Conservation (phyloP, 2,113 vertebrate genomes). For the Sceloporus undulatus region DNA sequence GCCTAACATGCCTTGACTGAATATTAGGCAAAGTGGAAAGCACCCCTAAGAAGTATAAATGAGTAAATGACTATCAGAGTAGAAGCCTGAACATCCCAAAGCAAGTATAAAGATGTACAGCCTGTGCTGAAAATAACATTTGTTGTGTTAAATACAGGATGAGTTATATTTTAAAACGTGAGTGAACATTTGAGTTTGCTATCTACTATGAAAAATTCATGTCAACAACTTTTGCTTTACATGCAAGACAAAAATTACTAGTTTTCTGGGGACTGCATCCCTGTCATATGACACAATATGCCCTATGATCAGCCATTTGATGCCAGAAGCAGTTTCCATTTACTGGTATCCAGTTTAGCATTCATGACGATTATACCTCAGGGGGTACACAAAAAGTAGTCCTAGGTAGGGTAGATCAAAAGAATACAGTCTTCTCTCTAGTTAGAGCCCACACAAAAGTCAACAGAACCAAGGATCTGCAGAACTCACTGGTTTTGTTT, state of each 20-base stretch:
- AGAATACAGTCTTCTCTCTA: background rate
- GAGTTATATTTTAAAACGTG: background rate
- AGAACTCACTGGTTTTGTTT: background rate
- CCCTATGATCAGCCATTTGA: background rate
- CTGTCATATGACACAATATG: background rate
- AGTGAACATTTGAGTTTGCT: background rate
- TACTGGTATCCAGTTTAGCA: background rate
- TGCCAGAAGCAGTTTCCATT: background rate
- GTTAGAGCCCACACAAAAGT: background rate
- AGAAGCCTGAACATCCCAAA: background rate
- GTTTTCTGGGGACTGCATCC: background rate
- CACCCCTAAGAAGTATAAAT: background rate
- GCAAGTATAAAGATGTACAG: background rate
- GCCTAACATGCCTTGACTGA: background rate
- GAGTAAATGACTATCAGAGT: background rate
- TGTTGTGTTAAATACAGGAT: background rate
- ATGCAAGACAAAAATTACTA: slow-evolving; percentile 1
- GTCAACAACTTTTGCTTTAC: background rate
- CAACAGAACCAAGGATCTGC: background rate
- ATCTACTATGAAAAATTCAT: background rate
- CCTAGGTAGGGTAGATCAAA: background rate
- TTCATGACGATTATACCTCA: background rate
- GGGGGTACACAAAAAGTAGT: background rate
- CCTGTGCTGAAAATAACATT: background rate
- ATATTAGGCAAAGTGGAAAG: background rate